Conservation (phyloP, 2,888 invertebrate genomes). For the Pammene fasciana region DNA sequence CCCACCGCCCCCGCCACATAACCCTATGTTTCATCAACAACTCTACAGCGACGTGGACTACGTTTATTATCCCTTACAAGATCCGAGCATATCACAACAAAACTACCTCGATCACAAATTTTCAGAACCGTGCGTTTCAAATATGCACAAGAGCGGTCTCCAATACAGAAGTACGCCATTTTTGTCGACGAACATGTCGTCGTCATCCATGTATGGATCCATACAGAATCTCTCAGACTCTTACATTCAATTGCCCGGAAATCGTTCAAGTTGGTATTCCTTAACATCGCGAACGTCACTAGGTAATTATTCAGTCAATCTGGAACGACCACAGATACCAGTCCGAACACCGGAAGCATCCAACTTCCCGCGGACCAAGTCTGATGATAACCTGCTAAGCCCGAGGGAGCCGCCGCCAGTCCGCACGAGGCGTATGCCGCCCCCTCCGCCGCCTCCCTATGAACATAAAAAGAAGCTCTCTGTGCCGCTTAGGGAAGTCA, state of each 20-base stretch:
- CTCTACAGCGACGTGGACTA: slow-evolving; percentile 96
- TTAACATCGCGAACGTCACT: slow-evolving; percentile 83
- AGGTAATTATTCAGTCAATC: slow-evolving; percentile 85
- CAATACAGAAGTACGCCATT: slow-evolving; percentile 93
- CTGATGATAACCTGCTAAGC: slow-evolving; percentile 91
- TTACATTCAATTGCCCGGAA: slow-evolving; percentile 86
- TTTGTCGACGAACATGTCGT: slow-evolving; percentile 86
- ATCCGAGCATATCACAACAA: slow-evolving; percentile 94
- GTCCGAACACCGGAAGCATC: slow-evolving; percentile 77
- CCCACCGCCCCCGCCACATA: slow-evolving; percentile 89
- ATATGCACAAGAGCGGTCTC: slow-evolving; percentile 87
- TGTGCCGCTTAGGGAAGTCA: slow-evolving; percentile 76
- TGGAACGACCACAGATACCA: slow-evolving; percentile 87
- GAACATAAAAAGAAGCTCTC: slow-evolving; percentile 81
- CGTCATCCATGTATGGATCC: slow-evolving; percentile 89
- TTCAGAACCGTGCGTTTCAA: slow-evolving; percentile 86
- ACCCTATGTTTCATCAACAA: slow-evolving; percentile 94
- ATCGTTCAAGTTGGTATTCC: slow-evolving; percentile 86
- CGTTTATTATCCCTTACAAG: slow-evolving; percentile 95
- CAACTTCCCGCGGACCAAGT: slow-evolving; percentile 87
- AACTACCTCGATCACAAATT: slow-evolving; percentile 95
- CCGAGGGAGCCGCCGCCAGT: slow-evolving; percentile 78
- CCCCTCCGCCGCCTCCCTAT: slow-evolving; percentile 81
- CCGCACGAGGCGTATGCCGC: slow-evolving; percentile 81
- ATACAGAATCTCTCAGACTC: slow-evolving; percentile 91